Base-by-base conservation (phyloP, 2,113 vertebrate genomes). In the Aphelocoma coerulescens region DNA sequence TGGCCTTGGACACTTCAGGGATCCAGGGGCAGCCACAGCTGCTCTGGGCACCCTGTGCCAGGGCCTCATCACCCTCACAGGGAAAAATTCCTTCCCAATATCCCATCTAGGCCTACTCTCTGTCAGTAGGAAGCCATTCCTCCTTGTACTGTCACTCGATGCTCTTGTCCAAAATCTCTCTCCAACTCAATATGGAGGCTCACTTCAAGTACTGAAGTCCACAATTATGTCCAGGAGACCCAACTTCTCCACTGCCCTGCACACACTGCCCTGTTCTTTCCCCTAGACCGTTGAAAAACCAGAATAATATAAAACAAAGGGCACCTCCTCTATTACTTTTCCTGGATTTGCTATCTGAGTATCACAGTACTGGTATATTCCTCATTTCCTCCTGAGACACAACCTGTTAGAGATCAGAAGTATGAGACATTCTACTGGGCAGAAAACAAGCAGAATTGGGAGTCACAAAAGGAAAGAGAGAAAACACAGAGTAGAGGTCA, bases 351-450 rank as follows among this genome's bases (percentile, higher is more conserved):
- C 58, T 35, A 23, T 7, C 46, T 13, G 20, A n/a, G 61, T 16
- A 7, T 51, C 66, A 51, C 0, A 0, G 35, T 15, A 44, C 43
- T 27, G 41, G 16, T 3, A 19, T 13, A 55, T 32, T 71, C 39
- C 32, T n/a, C 19, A 7, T 74, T 48, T 74, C 62, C 65, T 73
- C 66, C 43, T 2, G 13, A 66, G 51, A 49, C n/a, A 24, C 32
- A 48, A 62, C n/a, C 61, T 79, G 43, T 21, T 59, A 39, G 62
- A 62, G 46, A 82, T 9, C 30, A 80, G 49, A 85, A 44, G 32
- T 3, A 0, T 22, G 13, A 49, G 44, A 58, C 21, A 43, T 9
- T 33, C 32, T 46, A 4, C 59, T 11, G 37, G 57, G 62, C 22
- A 73, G 63, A 72, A 82, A 91, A 71, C 1, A 17, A 16, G 7